These are phyloP conservation scores for Myotis findleyi DNA, from an alignment of 2,797 vertebrate species.

Conservation along the genomic window DNA sequence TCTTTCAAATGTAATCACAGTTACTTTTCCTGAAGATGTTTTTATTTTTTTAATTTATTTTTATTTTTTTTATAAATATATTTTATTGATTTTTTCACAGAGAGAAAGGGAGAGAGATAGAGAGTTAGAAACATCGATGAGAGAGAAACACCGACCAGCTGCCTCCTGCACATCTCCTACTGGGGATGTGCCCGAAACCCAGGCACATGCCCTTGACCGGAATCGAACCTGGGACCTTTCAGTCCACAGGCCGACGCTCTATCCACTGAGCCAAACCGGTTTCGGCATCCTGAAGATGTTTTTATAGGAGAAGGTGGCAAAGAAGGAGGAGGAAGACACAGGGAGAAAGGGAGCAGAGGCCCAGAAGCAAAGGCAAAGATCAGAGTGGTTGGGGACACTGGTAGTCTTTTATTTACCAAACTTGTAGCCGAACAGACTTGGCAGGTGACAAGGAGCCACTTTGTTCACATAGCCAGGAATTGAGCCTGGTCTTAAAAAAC, in stretches of 20 bases:
- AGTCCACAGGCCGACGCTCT: too few relatives aligned
- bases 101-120: too few relatives aligned
- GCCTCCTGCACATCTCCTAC: too few relatives aligned
- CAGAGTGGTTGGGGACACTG: accelerated
- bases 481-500: not conserved
- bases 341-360: not conserved
- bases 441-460: not conserved
- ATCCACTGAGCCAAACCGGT: too few relatives aligned
- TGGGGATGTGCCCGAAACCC: too few relatives aligned
- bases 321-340: not conserved
- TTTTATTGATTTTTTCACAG: too few relatives aligned
- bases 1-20: not conserved
- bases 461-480: not conserved
- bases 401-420: not conserved
- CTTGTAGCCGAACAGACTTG: not conserved
- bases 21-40: not conserved
- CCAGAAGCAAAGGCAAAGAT: not conserved
- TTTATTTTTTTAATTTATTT: too few relatives aligned
- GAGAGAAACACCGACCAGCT: too few relatives aligned
- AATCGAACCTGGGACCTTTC: too few relatives aligned
- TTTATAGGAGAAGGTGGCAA: not conserved
- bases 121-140: too few relatives aligned
- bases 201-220: too few relatives aligned
- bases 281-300: not conserved
- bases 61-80: too few relatives aligned